These are phyloP conservation scores for Synergus gifuensis DNA, from an alignment of 2,888 invertebrate species.

Conservation along the genomic window DNA sequence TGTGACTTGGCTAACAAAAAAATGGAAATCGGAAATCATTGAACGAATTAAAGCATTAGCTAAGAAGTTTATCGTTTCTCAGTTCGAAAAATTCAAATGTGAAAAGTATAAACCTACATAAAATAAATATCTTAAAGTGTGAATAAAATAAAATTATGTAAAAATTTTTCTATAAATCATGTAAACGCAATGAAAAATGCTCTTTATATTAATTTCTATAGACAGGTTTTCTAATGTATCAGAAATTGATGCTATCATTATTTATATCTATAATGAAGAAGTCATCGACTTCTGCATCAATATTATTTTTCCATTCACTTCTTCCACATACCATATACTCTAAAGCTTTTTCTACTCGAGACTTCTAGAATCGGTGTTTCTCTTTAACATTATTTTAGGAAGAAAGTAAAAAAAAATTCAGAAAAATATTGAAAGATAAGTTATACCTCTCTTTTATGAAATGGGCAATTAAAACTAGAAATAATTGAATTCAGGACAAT, in stretches of 20 bases:
- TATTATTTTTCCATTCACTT: conserved; percentile 14
- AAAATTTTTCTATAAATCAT: neutral
- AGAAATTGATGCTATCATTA: too few species aligned
- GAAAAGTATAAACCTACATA: neutral
- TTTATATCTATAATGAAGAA: too few species aligned
- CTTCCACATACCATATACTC: neutral
- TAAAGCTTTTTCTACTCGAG: neutral
- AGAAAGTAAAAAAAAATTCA: neutral
- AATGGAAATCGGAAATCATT: too few species aligned
- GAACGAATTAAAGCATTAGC: neutral
- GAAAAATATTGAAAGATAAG: neutral
- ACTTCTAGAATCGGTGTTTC: neutral
- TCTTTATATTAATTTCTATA: too few species aligned
- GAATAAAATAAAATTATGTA: neutral
- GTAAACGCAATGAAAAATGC: too few species aligned
- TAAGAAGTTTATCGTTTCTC: neutral
- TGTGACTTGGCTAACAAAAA: too few species aligned
- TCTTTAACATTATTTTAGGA: neutral
- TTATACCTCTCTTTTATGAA: neutral
- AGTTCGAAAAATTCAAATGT: neutral
- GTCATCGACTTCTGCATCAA: conserved; percentile 10
- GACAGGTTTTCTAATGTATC: too few species aligned
- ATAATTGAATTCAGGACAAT: neutral
- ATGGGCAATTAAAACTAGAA: neutral
- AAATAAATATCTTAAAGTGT: too few species aligned